Conservation (phyloP, 1,140 invertebrate genomes). For the Hylyphantes graminicola region DNA sequence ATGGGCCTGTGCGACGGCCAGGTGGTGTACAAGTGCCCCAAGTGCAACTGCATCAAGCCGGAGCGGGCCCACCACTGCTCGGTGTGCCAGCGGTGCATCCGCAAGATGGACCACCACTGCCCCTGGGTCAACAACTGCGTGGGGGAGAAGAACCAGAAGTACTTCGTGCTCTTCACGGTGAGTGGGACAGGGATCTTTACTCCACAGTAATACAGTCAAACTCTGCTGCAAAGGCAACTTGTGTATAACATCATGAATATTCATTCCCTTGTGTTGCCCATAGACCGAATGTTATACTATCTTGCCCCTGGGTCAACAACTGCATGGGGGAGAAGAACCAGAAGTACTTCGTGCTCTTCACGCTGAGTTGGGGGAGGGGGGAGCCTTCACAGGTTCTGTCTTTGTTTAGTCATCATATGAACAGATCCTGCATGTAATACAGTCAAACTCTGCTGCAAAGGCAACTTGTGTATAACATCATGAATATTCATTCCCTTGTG, state of each 20-base stretch:
- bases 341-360: constrained; percentile 99
- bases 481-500: too few relatives aligned
- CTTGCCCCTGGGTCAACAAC: constrained; percentile 96
- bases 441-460: too few relatives aligned
- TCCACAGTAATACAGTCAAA: too few relatives aligned
- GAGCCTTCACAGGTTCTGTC: too few relatives aligned
- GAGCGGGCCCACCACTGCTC: constrained; percentile 99
- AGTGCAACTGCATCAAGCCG: constrained; percentile 98
- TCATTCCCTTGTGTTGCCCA: too few relatives aligned
- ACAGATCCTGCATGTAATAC: too few relatives aligned
- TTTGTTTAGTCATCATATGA: too few relatives aligned
- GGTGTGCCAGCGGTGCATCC: constrained; percentile 94
- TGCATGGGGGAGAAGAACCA: constrained; percentile 99
- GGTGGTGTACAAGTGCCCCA: constrained; percentile 97
- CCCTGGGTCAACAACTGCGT: constrained; percentile 99
- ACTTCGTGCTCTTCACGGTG: constrained; percentile 98
- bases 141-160: constrained; percentile 99
- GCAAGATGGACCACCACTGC: constrained; percentile 96
- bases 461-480: too few relatives aligned
- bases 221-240: too few relatives aligned
- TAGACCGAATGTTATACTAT: too few relatives aligned
- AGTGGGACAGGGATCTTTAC: constrained; percentile 68
- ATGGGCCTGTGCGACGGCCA: constrained; percentile 94
- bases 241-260: too few relatives aligned
- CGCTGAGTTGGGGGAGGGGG: constrained; percentile 82